These are phyloP conservation scores for Synanthedon tipuliformis DNA, from an alignment of 2,888 invertebrate species.

Conservation along the genomic window DNA sequence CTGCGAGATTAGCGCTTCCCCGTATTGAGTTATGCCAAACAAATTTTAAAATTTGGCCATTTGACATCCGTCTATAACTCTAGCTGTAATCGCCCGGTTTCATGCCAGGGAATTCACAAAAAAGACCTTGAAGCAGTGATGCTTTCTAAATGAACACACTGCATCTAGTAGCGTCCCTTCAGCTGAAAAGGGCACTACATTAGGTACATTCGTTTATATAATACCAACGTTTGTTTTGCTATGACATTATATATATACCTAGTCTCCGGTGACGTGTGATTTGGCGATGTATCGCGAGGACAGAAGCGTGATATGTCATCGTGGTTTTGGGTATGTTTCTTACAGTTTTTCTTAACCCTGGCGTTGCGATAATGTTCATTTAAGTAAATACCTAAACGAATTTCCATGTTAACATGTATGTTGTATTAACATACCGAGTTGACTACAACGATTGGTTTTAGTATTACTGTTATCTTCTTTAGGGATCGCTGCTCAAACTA, in stretches of 20 bases:
- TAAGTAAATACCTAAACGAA: too few relatives aligned
- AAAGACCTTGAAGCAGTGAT: slow-evolving; percentile 39
- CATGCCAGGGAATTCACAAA: slow-evolving; percentile 58
- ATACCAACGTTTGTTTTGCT: slow-evolving; percentile 7
- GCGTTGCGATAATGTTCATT: slow-evolving; percentile 1
- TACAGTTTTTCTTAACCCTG: slow-evolving; percentile 21
- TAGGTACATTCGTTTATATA: not conserved
- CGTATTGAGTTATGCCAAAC: slow-evolving; percentile 27
- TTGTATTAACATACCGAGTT: too few relatives aligned
- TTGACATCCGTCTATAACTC: slow-evolving; percentile 37
- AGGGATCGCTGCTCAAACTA: too few relatives aligned
- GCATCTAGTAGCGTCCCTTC: slow-evolving; percentile 44
- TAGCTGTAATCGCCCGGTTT: slow-evolving; percentile 37
- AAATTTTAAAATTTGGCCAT: slow-evolving; percentile 45
- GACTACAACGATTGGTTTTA: too few relatives aligned
- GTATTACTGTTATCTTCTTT: too few relatives aligned
- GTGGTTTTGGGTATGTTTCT: slow-evolving; percentile 53
- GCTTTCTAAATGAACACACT: slow-evolving; percentile 45
- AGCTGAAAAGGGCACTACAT: slow-evolving; percentile 35
- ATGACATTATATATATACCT: slow-evolving; percentile 20
- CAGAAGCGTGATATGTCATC: slow-evolving; percentile 37
- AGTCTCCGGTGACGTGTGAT: slow-evolving; percentile 29
- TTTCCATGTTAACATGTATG: too few relatives aligned
- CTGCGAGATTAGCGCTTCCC: too few relatives aligned
- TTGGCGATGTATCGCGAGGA: slow-evolving; percentile 39